Conservation (phyloP, 2,888 invertebrate species). For the Drosophila diplacantha region DNA sequence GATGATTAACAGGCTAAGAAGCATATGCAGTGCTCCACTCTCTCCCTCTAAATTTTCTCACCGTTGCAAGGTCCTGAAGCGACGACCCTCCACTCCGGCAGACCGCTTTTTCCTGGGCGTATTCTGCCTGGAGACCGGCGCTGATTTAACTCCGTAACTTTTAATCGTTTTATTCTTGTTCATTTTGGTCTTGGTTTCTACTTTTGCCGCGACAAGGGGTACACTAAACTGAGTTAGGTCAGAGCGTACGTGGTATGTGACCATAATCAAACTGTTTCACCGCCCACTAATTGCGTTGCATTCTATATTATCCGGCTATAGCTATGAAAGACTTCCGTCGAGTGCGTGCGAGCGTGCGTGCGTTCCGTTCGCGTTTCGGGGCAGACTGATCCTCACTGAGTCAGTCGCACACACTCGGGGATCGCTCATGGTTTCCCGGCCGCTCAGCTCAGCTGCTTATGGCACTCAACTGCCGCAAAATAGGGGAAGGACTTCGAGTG, state of each 20-base stretch:
- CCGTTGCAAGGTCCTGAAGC: constrained; percentile 30
- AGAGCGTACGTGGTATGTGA: constrained; percentile 54
- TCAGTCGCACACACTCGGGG: not conserved
- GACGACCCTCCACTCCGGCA: not conserved
- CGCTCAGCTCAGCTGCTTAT: constrained; percentile 14
- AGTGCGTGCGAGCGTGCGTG: constrained; percentile 17
- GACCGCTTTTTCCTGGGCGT: constrained; percentile 12
- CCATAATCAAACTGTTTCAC: constrained; percentile 48
- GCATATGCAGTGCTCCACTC: not conserved
- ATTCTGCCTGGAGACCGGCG: not conserved
- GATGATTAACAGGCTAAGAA: not conserved
- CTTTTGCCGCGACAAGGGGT: not conserved
- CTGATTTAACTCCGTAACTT: not conserved
- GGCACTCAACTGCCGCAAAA: constrained; percentile 12
- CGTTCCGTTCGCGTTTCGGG: constrained; percentile 24
- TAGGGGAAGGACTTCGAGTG: constrained; percentile 30
- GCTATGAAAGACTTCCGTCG: not conserved
- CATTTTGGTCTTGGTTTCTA: constrained; percentile 17
- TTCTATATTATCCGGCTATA: not conserved
- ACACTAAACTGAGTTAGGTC: constrained; percentile 53
- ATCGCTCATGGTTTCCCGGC: too few species aligned
- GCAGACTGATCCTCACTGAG: constrained; percentile 51
- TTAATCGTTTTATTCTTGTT: constrained; percentile 11
- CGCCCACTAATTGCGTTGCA: not conserved
- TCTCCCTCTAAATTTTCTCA: constrained; percentile 5